Conservation (phyloP, 2,797 vertebrate species). For the Natrix natrix region DNA sequence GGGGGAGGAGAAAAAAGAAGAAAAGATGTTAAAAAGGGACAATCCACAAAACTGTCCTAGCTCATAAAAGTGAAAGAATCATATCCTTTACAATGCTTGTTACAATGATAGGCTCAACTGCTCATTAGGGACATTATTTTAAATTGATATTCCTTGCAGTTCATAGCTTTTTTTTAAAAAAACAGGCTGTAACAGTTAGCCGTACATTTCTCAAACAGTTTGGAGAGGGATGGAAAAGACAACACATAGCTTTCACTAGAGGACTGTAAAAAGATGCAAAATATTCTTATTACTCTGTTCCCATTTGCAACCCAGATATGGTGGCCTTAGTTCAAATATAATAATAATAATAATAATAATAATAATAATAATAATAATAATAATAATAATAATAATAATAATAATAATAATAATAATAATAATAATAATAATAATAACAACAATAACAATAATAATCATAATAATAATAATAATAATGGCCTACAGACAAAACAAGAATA, state of each 20-base stretch:
- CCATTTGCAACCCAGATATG: neutral
- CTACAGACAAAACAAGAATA: too few relatives aligned
- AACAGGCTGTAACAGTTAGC: slow-evolving; percentile 7
- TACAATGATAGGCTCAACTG: slow-evolving; percentile 15
- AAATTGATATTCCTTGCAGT: neutral
- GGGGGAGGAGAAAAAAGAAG: neutral
- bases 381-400: too few relatives aligned
- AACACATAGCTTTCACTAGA: neutral
- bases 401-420: neutral
- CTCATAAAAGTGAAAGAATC: rapidly evolving
- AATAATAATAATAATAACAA: too few relatives aligned
- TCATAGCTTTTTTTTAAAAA: neutral
- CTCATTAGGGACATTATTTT: neutral
- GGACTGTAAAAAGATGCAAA: neutral
- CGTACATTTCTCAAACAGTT: neutral
- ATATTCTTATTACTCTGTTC: rapidly evolving
- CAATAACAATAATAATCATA: too few relatives aligned
- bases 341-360: neutral
- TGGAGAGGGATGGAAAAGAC: neutral
- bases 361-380: too few relatives aligned
- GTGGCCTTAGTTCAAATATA: neutral
- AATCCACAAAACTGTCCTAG: neutral
- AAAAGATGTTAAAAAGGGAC: neutral
- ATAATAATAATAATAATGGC: too few relatives aligned
- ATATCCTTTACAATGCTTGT: neutral